Evolutionary conservation across 2,797 vertebrate species (phyloP), one percentile per base, ranked within the genome.

Genomic region (Aeoliscus strigatus): DNA sequence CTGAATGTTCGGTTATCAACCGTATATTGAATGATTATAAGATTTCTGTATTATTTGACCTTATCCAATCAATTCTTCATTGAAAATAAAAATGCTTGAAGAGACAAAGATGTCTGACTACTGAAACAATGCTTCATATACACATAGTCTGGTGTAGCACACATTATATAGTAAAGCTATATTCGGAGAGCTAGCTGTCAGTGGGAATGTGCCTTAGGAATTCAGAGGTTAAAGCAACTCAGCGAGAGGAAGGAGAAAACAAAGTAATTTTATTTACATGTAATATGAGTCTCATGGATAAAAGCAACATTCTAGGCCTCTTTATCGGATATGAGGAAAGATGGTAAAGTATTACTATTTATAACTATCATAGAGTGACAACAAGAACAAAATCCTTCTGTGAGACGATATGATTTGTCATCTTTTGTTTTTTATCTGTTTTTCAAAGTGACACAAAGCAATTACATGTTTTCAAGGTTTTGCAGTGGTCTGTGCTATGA

Each of bases 261-360:
- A 55, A 76, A 77, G 71, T 61, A 67, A 80, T 76, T 81, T 67
- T 61, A 70, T 59, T 76, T 70, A 79, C 77, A 77, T 79, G 71
- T 70, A 75, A 79, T 75, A 68, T 60, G 31, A 66, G 68, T 81
- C 79, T 81, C 72, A 59, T 51, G 64, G 42, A 35, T 46, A 42
- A 56, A 62, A 16, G 38, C 21, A 13, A 57, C 26, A 36, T 14
- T 53, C 73, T 73, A 64, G 61, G 75, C 72, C 60, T 83, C 72
- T 73, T 81, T 74, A 78, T 81, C 72, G 73, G 60, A 78, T 78
- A 53, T 60, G 26, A 21, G 17, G 46, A 32, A 6, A 17, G 30
- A 55, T 59, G 57, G 36, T 38, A 21, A 71, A 64, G 58, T 57
- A 65, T 54, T 50, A 51, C 63, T 73, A 75, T 77, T 76, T 75